Conservation (phyloP, 2,888 invertebrate genomes). For the Agrotis clavis region DNA sequence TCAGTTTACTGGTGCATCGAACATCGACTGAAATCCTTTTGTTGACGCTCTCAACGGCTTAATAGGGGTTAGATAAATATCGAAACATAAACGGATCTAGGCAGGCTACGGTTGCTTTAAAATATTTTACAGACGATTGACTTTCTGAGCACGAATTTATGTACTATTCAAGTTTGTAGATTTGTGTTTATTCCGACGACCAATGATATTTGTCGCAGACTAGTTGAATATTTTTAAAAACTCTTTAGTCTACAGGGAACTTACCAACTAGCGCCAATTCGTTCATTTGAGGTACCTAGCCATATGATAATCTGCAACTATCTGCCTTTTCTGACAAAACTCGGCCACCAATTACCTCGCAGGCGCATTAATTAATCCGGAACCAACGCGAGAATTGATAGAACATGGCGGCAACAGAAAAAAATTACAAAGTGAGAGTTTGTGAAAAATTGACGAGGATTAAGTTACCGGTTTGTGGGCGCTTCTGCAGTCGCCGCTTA, state of each 20-base stretch:
- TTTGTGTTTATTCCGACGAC: neutral
- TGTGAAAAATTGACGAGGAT: constrained; percentile 71
- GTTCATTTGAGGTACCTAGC: neutral
- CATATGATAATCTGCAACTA: neutral
- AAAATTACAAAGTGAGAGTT: constrained; percentile 54
- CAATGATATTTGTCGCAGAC: too few relatives aligned
- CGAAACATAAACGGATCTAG: constrained; percentile 10
- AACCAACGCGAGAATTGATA: constrained; percentile 28
- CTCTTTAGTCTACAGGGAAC: too few relatives aligned
- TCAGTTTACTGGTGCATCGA: constrained; percentile 41
- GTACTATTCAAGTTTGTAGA: neutral
- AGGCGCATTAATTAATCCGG: constrained; percentile 17
- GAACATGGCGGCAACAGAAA: constrained; percentile 17
- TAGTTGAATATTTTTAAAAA: too few relatives aligned
- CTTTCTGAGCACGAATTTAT: neutral
- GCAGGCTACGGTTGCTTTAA: neutral
- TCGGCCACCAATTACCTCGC: neutral
- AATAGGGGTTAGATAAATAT: constrained; percentile 27
- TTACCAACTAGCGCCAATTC: too few relatives aligned
- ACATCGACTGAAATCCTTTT: constrained; percentile 41
- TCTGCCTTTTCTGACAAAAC: neutral
- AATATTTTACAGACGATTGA: neutral
- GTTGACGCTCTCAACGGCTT: constrained; percentile 40
- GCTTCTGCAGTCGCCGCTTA: constrained; percentile 70
- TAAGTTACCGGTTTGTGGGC: constrained; percentile 71